Base-by-base conservation (phyloP, 2,113 vertebrate genomes). In the Zosterops hypoxanthus region DNA sequence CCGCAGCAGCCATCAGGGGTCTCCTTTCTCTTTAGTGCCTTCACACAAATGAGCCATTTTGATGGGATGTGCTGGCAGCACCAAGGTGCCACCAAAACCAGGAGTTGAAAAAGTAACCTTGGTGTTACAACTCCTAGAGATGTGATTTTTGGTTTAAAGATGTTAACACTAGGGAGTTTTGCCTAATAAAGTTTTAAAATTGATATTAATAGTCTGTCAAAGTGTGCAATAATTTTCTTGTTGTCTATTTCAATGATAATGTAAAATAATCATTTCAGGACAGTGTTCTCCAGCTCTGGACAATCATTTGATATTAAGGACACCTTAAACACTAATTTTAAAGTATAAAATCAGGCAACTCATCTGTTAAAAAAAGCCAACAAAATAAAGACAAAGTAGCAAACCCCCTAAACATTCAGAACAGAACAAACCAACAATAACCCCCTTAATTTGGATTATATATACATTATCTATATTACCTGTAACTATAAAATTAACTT, bases 1-100 rank as follows among this genome's bases (percentile, higher is more conserved):
- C 75, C 71, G 6, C 9, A 52, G n/a, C 71, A 49, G 56, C 97
- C 97, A 16, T 97, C 95, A 98, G 98, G 80, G 97, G 98, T 94
- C 98, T 94, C 98, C 88, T 88, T 96, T 93, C 57, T 56, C 97
- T 97, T 94, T 36, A 82, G 52, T 91, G 83, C 56, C 66, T 59
- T 49, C 64, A 29, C 26, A 52, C 6, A 19, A 63, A 39, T 53
- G 21, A 86, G 6, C 55, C 9, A 6, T 82, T 80, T 73, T 89
- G 23, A 14, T 50, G 36, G 10, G 11, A 15, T n/a, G 16, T 24
- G 5, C 26, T 72, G 64, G 31, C 57, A 92, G 41, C 20, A 36
- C 14, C 12, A 19, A 6, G 3, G 3, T 64, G 25, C 33, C 24
- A 21, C 39, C 6, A n/a, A 59, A 50, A 52, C 3, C 20, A 31